Percentiles rank a stretch among this genome's conserved stretches.
Conservation (phyloP, 2,113 vertebrate species). For the Epinephelus lanceolatus region DNA sequence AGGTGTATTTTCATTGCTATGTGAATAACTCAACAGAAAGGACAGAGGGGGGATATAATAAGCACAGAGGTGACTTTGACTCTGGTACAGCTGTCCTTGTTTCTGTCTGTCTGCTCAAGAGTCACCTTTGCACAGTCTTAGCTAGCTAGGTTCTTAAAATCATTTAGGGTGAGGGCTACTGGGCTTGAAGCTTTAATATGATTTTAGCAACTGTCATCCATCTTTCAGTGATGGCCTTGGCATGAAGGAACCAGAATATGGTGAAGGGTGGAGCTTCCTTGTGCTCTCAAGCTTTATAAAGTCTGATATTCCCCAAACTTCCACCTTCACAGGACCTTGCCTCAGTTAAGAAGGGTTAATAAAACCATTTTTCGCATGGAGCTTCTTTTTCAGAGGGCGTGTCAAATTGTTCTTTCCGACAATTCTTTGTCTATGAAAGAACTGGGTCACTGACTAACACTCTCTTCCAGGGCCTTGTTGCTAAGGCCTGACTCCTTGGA, state of each 20-base stretch:
- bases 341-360: conserved; percentile 63
- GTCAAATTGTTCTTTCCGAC: conserved; percentile 71
- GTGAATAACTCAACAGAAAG: conserved; percentile 48
- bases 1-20: conserved; percentile 35
- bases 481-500: conserved; percentile 61
- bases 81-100: conserved; percentile 50
- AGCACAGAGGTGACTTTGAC: conserved; percentile 66
- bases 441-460: conserved; percentile 75
- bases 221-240: conserved; percentile 48
- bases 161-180: conserved; percentile 40
- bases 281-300: conserved; percentile 20
- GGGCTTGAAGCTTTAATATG: conserved; percentile 46
- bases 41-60: conserved; percentile 42
- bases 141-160: conserved; percentile 39
- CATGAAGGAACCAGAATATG: conserved; percentile 15
- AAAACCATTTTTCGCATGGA: conserved; percentile 57
- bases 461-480: conserved; percentile 60
- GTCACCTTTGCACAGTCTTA: conserved; percentile 39
- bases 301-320: conserved; percentile 43
- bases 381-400: conserved; percentile 52
- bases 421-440: conserved; percentile 72
- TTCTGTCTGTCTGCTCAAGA: conserved; percentile 45
- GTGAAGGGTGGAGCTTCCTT: conserved; percentile 26
- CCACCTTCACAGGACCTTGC: conserved; percentile 56
- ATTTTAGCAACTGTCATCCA: conserved; percentile 53